These are phyloP conservation scores for Protonemura montana DNA, from an alignment of 2,888 invertebrate species.

Conservation along the genomic window DNA sequence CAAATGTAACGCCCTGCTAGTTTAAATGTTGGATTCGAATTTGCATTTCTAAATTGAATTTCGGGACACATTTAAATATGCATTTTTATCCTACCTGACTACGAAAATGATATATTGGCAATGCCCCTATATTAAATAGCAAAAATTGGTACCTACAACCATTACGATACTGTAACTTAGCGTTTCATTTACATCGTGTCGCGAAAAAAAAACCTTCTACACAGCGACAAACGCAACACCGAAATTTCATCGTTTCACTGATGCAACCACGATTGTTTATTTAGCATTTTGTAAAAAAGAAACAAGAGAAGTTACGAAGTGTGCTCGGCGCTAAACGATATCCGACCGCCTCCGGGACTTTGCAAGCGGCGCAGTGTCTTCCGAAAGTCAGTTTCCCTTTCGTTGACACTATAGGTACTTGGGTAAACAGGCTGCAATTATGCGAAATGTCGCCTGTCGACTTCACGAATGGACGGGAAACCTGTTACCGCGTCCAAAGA, in stretches of 20 bases:
- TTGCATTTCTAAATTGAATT: no score
- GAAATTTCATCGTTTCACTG: background rate
- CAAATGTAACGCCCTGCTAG: no score
- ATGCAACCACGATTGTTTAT: background rate
- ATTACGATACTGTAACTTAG: no score
- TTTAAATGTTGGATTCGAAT: no score
- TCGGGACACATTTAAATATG: no score
- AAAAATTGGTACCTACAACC: no score
- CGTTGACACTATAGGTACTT: background rate
- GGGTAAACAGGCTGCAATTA: background rate
- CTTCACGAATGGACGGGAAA: background rate
- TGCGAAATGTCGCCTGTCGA: background rate
- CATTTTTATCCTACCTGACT: no score
- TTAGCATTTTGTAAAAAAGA: background rate
- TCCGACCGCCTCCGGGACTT: background rate
- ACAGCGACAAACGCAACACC: background rate
- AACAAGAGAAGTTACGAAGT: background rate
- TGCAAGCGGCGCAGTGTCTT: background rate
- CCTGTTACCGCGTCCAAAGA: background rate
- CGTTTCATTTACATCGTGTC: no score
- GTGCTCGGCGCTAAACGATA: background rate
- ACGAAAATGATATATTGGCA: no score
- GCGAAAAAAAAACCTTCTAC: no score
- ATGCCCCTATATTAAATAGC: no score
- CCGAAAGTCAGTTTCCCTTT: constrained; percentile 12